A percentile compares a stretch with the other conserved stretches of the same genome.
phyloP scores from a whole-genome alignment of 1,140 invertebrate genomes.

The Drosophila azteca region DNA sequence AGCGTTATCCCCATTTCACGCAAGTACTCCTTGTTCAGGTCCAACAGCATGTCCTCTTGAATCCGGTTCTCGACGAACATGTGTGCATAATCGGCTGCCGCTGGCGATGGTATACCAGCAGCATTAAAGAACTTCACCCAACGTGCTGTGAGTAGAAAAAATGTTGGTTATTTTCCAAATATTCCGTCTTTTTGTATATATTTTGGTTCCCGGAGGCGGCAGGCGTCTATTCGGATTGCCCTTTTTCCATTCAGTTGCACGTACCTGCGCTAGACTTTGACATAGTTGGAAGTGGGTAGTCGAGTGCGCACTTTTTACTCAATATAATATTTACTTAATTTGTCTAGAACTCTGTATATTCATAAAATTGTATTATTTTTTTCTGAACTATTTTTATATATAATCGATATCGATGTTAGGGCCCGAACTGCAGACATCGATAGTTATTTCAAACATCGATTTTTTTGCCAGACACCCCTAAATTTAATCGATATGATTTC shows the following conservation, averaged over 20 bases:
- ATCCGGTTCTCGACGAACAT: slow-evolving; percentile 93
- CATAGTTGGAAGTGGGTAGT: slow-evolving; percentile 36
- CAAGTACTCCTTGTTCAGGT: slow-evolving; percentile 92
- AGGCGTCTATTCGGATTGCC: not conserved
- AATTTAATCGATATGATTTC: too few relatives aligned
- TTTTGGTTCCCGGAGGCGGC: slow-evolving; percentile 25
- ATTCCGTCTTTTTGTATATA: slow-evolving; percentile 3
- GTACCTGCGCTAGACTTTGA: slow-evolving; percentile 71
- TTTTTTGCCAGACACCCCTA: too few relatives aligned
- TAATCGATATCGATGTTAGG: too few relatives aligned
- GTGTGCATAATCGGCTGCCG: slow-evolving; percentile 91
- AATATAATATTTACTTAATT: not conserved
- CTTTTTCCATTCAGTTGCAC: not conserved
- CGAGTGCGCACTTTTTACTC: not conserved
- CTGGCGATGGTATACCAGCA: slow-evolving; percentile 89
- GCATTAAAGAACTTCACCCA: slow-evolving; percentile 92
- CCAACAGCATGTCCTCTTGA: slow-evolving; percentile 90
- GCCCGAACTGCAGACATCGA: too few relatives aligned
- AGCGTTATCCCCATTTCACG: slow-evolving; percentile 92
- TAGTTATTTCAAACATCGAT: too few relatives aligned
- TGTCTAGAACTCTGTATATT: not conserved
- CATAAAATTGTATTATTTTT: slow-evolving; percentile 30
- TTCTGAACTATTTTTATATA: slow-evolving; percentile 35
- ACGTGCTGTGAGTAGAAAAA: slow-evolving; percentile 41
- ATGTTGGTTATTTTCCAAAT: not conserved